A percentile compares a stretch with the other conserved stretches of the same genome.
Conservation (phyloP, 2,797 vertebrate genomes). For the Bradypodion ventrale region DNA sequence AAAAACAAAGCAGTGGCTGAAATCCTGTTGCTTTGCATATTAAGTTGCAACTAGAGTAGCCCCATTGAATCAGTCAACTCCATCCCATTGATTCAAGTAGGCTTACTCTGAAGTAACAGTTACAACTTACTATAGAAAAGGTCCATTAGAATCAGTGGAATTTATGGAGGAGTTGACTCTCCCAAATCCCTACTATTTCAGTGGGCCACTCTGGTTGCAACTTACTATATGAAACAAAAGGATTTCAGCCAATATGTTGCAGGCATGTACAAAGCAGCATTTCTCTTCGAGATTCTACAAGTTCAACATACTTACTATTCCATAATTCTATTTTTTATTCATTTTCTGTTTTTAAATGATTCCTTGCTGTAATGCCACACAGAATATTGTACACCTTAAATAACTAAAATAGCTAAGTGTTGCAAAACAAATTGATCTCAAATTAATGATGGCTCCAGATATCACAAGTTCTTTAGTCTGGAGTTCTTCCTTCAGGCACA, state of each 20-base stretch:
- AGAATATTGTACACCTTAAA: background rate
- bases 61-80: too few species aligned
- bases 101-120: too few species aligned
- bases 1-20: conserved; percentile 41
- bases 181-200: too few species aligned
- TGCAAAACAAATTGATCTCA: background rate
- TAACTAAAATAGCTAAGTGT: background rate
- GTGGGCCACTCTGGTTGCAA: too few species aligned
- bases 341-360: background rate
- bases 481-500: background rate
- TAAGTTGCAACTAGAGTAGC: too few species aligned
- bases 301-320: conserved; percentile 11
- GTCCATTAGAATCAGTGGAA: too few species aligned
- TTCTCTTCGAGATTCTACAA: conserved; percentile 35
- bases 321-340: conserved; percentile 40
- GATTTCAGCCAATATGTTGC: background rate
- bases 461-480: background rate
- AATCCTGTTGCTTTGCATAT: too few species aligned
- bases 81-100: too few species aligned
- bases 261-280: conserved; percentile 46
- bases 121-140: too few species aligned
- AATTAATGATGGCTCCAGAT: background rate
- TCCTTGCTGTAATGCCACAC: background rate
- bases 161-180: too few species aligned
- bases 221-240: too few species aligned